Conservation (phyloP, 1,140 invertebrate genomes). For the Sitobion miscanthi region DNA sequence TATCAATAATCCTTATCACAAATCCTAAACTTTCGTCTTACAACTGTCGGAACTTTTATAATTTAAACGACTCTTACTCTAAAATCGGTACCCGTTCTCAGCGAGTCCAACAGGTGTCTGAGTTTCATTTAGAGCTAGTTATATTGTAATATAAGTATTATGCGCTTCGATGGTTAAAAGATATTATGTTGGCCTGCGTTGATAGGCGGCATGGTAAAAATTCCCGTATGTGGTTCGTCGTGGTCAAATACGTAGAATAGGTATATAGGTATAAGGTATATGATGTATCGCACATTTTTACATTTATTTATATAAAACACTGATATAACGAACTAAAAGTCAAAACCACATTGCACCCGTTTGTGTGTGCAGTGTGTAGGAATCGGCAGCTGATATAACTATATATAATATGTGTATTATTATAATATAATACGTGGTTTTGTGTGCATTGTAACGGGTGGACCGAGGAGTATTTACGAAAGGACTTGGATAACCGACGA, state of each 20-base stretch:
- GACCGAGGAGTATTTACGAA: not conserved
- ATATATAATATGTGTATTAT: not conserved
- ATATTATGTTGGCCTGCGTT: not conserved
- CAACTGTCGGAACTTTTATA: too few relatives aligned
- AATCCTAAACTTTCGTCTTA: too few relatives aligned
- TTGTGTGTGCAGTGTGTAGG: not conserved
- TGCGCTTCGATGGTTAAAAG: not conserved
- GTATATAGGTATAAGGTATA: not conserved
- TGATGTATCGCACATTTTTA: not conserved
- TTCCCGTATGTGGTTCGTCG: not conserved
- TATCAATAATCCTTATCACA: too few relatives aligned
- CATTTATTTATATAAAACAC: not conserved
- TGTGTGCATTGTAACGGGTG: not conserved
- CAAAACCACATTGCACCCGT: not conserved
- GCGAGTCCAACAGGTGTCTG: too few relatives aligned
- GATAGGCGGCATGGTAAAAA: not conserved
- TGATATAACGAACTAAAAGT: not conserved
- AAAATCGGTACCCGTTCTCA: too few relatives aligned
- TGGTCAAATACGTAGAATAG: not conserved
- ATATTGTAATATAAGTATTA: not conserved
- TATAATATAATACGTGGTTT: not conserved
- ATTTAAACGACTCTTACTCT: too few relatives aligned
- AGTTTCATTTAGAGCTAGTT: too few relatives aligned
- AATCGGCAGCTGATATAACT: not conserved
- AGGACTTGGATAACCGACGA: not conserved